A percentile compares a stretch with the other conserved stretches of the same genome.
These are phyloP conservation scores for Phyllostomus discolor DNA, from an alignment of 2,113 vertebrate species.

Conservation along the genomic window DNA sequence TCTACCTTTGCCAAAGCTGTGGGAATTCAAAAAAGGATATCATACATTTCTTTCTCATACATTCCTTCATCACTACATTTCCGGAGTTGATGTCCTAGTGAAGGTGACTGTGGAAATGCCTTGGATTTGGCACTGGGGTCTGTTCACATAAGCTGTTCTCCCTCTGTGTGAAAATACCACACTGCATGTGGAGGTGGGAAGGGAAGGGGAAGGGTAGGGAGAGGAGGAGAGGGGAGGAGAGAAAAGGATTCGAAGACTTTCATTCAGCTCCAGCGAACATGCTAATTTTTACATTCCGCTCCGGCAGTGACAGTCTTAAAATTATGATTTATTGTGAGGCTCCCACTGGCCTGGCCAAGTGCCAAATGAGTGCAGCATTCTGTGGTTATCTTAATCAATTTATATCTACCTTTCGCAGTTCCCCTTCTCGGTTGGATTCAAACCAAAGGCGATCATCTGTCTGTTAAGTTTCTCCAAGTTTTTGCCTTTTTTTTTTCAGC, in stretches of 20 bases:
- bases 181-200: not conserved
- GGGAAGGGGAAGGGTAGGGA: rapidly evolving
- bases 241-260: not conserved
- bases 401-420: not conserved
- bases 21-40: not conserved
- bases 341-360: not conserved
- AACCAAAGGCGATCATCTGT: slow-evolving; percentile 16
- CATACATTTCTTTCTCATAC: not conserved
- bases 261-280: not conserved
- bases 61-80: not conserved
- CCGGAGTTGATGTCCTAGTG: too few species aligned
- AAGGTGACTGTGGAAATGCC: not conserved
- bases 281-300: not conserved
- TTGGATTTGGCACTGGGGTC: not conserved
- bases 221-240: too few species aligned
- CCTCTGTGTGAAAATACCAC: not conserved
- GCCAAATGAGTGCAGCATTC: not conserved
- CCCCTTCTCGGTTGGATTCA: slow-evolving; percentile 31
- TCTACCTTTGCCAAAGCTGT: not conserved
- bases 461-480: not conserved
- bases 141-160: not conserved
- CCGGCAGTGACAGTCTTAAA: not conserved
- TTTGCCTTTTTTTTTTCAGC: not conserved
- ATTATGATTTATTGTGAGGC: not conserved
- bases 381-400: not conserved